Conservation (phyloP, 2,888 invertebrate species). For the Parapristionchus giblindavisi region DNA sequence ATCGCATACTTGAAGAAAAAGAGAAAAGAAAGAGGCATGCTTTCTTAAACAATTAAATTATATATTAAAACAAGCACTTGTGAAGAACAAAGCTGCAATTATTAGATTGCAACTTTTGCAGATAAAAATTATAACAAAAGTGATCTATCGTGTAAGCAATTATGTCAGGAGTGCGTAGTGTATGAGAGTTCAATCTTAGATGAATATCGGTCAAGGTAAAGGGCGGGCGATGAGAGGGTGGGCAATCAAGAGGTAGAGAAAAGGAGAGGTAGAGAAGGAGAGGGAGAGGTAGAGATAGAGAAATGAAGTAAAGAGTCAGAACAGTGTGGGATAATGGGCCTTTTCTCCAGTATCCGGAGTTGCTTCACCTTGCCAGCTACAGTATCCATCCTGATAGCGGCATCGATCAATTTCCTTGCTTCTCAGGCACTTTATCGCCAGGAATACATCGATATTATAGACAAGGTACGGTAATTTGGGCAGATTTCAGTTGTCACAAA, state of each 20-base stretch:
- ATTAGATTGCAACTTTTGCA: no score
- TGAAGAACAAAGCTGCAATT: background rate
- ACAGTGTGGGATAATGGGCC: background rate
- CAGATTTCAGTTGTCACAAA: no score
- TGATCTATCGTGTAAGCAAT: no score
- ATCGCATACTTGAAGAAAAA: no score
- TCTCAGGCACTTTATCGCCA: background rate
- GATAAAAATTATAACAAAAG: no score
- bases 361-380: background rate
- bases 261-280: background rate
- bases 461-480: conserved; percentile 12
- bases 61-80: background rate
- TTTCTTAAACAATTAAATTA: no score
- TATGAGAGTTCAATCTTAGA: background rate
- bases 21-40: no score
- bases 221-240: background rate
- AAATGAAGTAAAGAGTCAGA: background rate
- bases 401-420: background rate
- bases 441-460: background rate
- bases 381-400: conserved; percentile 1
- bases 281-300: background rate
- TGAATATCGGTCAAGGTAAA: conserved; percentile 12
- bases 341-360: background rate
- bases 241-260: background rate
- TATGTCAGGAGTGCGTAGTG: no score